Base-by-base conservation (phyloP, 2,888 invertebrate species). In the Pandemis heparana region DNA sequence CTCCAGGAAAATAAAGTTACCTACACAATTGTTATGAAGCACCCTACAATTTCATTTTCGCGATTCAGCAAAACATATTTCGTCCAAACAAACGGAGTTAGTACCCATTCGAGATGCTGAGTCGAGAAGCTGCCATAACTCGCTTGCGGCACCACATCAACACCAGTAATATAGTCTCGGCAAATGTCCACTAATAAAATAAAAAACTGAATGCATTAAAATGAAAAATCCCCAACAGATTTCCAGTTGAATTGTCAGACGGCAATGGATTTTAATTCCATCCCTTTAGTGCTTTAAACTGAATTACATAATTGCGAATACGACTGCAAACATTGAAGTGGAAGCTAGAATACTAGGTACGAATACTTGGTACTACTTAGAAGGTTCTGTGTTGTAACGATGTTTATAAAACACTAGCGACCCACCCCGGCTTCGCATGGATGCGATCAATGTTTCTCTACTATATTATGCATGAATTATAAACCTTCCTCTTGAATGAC, bases 91-190 rank as follows among this genome's bases (percentile, higher is more conserved):
- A 74, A 65, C 38, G 32, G 12, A 69, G 63, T 60, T 64, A 70
- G 64, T 70, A n/a, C 32, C 56, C 38, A 61, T 64, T 74, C 65
- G 41, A 70, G 64, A 74, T 43, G 70, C 65, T 70, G 65, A 65
- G 32, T 56, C 69, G 63, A 59, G 59, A 59, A 73, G 63, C 63
- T 59, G 53, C 69, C 51, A 65, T 74, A 61, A 60, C 60, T 43
- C 74, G 60, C 60, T 64, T 59, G 66, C 51, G 65, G 63, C 59
- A 69, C 70, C 65, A 74, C 70, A 74, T 64, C 73, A 80, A 75
- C 65, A 76, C 74, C 72, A 73, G 77, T 80, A 56, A 67, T 65
- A 67, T 76, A 76, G 73, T 76, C 77, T 76, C 71, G 74, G 75
- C 71, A 75, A 78, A 78, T 74, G 72, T 76, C 73, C 65, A 9